Evolutionary conservation across 2,888 invertebrate species (phyloP), one percentile per base, ranked within the genome.

Genomic region (Caenorhabditis plicata): DNA sequence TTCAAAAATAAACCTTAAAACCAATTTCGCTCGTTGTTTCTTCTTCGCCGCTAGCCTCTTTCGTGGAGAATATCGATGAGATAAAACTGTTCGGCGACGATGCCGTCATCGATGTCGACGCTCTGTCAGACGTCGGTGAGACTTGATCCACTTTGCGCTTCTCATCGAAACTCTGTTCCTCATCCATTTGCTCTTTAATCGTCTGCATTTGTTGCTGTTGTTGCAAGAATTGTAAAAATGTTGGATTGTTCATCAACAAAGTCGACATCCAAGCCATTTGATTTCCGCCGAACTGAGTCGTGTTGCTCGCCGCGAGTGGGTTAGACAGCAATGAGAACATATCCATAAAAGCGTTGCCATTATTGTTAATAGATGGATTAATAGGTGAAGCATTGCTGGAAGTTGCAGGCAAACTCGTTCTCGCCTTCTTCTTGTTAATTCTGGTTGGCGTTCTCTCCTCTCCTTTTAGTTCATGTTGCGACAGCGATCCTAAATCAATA

Each of bases 401-500:
- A 5, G 19, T 5, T 4, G n/a, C 8, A 13, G 39, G 4, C 8
- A 22, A 8, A 4, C 5, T 4, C 39, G 39, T 39, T n/a, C 4
- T 5, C 35, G 39, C 1, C 31, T 48, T 38, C 33, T 56, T 56
- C 33, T 51, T 56, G 13, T 20, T n/a, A 5, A 27, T 13, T 7
- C 32, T 26, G 4, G 38, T 31, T 9, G 52, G 49, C n/a, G 48
- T 23, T 11, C 56, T 39, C 25, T 58, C 54, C 23, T 54, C 64
- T 1, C 57, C 62, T 7, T 49, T 36, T 0, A 68, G 38, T 38
- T 68, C 68, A 20, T 58, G 52, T 40, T 68, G 68, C 2, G 68
- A 51, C 2, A 68, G 46, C n/a, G 68, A 68, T 13, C 63, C 63
- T 20, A 17, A 20, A 17, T 4, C 17, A 13, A 8, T 35, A 35